Base-by-base conservation (phyloP, 2,888 invertebrate species). In the Limnephilus rhombicus region DNA sequence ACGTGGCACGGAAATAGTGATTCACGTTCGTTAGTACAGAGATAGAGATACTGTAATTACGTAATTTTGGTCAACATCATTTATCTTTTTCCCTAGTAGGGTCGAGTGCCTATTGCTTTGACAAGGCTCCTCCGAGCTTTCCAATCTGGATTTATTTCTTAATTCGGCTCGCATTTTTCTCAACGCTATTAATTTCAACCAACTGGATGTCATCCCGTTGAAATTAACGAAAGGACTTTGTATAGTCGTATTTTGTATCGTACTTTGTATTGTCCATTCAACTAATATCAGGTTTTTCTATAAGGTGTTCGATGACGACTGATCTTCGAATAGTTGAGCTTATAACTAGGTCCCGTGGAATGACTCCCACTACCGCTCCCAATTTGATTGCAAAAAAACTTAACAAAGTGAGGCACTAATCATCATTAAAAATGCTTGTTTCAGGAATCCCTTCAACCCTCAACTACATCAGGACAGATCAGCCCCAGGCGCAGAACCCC, bases 391-490 rank as follows among this genome's bases (percentile, higher is more conserved):
- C 12, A 29, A 31, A 31, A 31, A 13, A 82, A 29, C 9, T 34
- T 15, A 3, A 5, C 11, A 31, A 31, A 34, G 31, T 82, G 29
- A 31, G 9, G 11, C 11, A 12, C 18, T 15, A 15, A 2, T 34
- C 9, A 31, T 37, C 34, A 37, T 37, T 34, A 15, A 4, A 2
- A 83, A 24, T 15, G 3, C 34, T 83, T 31, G 37, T 95, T 95
- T 31, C 95, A 98, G 98, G 98, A 94, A 97, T 98, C 93, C 98
- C 98, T 80, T 97, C 98, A 5, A 98, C 98, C 1, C 95, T 98
- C 93, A 98, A 98, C 95, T 98, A 98, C 95, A 97, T 98, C 92
- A 97, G 97, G 4, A 95, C 98, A 94, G 97, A 97, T 94, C 96
- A 96, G 18, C 96, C 97, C 24, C 96, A 96, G 94, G 96, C 97